phyloP scores from a whole-genome alignment of 2,888 invertebrate species.

The Glaucopsyche alexis region DNA sequence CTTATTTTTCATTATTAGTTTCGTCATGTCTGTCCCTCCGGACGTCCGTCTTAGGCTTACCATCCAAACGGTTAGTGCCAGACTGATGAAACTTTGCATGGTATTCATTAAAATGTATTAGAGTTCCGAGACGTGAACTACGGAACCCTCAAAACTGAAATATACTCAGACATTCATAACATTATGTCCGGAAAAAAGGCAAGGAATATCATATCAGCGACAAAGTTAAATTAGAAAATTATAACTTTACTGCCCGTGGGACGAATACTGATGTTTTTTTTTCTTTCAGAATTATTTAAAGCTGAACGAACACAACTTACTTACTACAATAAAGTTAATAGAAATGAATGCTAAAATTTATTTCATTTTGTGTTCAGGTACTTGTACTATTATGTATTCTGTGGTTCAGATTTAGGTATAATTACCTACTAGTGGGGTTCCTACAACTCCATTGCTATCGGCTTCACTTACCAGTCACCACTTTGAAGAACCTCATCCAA shows the following conservation, averaged over 20 bases:
- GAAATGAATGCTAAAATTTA: background rate
- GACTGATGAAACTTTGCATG: too few relatives aligned
- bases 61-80: too few relatives aligned
- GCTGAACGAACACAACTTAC: background rate
- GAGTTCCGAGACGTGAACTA: too few relatives aligned
- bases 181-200: background rate
- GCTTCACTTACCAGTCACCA: too few relatives aligned
- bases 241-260: conserved; percentile 13
- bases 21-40: too few relatives aligned
- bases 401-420: background rate
- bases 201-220: background rate
- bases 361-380: background rate
- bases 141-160: background rate
- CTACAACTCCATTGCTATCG: too few relatives aligned
- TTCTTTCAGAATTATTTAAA: background rate
- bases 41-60: too few relatives aligned
- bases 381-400: too few relatives aligned
- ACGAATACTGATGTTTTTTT: background rate
- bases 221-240: conserved; percentile 25
- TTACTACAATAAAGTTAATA: background rate
- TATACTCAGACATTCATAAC: background rate
- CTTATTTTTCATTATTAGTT: too few relatives aligned
- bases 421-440: too few relatives aligned
- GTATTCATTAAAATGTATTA: too few relatives aligned
- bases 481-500: too few relatives aligned